Evolutionary conservation across 53 echinoderm and acorn worm species (phyloP), one percentile per base, ranked within the genome.

Genomic region (Paelopatides confundens): DNA sequence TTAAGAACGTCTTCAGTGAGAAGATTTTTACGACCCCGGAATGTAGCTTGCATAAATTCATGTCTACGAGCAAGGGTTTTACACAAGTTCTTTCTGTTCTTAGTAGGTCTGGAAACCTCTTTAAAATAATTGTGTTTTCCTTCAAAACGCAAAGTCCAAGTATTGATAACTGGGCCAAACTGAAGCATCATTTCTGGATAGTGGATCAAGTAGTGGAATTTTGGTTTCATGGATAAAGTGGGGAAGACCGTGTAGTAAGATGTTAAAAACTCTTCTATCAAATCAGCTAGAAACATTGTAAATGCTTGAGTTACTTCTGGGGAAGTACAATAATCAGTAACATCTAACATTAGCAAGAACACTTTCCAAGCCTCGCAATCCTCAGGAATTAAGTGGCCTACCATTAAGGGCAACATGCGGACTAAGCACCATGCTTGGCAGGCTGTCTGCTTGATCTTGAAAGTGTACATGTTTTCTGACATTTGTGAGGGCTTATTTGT

Each of bases 111-210:
- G 14, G 85, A 85, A 7, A 85, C 12, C 17, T 85, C 67, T 18
- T 85, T 85, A 17, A 85, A 85, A 47, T 85, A 66, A 31, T 66
- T 85, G 29, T 85, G 85, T 15, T 85, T 85, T 5, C 85, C 85
- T 47, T 85, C 85, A 31, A 85, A 85, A 31, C 85, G 85, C 49
- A 85, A 66, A 27, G 85, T 85, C 68, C 68, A 85, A 5, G 32
- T 46, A 17, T 85, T 53, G 3, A 66, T 13, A 0, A 85, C 29
- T 29, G 85, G 85, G 2, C 68, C 49, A 48, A 67, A 85, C 31
- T 43, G 4, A 7, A 68, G 4, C 17, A 66, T 3, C 32, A 46
- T 17, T 29, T 66, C 29, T 31, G 85, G 85, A 48, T 85, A 85
- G 49, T 85, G 85, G 0, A 85, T 49, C 18, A 85, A n/a, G 15